Evolutionary conservation across 2,113 vertebrate species (phyloP), one percentile per base, ranked within the genome.

Genomic region (Xyliphius kryptos): DNA sequence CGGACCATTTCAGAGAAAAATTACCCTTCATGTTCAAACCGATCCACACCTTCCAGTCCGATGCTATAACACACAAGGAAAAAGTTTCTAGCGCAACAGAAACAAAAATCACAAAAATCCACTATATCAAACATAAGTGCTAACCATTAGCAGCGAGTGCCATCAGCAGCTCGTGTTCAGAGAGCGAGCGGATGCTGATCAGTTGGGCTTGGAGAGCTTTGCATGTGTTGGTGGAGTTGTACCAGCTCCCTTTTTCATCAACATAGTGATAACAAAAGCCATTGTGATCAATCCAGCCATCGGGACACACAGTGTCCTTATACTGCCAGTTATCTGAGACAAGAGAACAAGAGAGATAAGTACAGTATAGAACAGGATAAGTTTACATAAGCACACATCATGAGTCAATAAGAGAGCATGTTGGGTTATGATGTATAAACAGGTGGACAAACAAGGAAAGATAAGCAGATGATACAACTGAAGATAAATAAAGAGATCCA

Each of bases 291-390:
- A 83, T 80, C 96, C 94, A 97, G 40, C 79, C 89, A 48, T 79
- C 0, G 0, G 83, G 82, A 79, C 95, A 97, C 55, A 74, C 73
- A 0, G 91, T 97, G 37, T 74, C 67, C 47, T 88, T 72, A 46
- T 95, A 92, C 74, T 88, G 92, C 95, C 96, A 98, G 7, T 78
- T 79, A 67, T 87, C 91, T 89, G 81, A 68, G 17, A 41, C 51
- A 61, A 40, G 26, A 32, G 7, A 32, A 32, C 7, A 6, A 32
- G 26, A 32, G 26, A 5, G 2, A 32, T 32, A 1, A 32, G 26
- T 32, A 32, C 26, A 21, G 19, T 56, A 21, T 19, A 38, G 44
- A 66, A 19, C 13, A 48, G 17, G 47, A 10, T 9, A 14, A 41
- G 10, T 41, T 47, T 4, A 11, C 60, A 41, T 16, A 12, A 12